A percentile compares a stretch with the other conserved stretches of the same genome.
phyloP scores from a whole-genome alignment of 2,113 vertebrate species.

The human (Homo sapiens) region DNA sequence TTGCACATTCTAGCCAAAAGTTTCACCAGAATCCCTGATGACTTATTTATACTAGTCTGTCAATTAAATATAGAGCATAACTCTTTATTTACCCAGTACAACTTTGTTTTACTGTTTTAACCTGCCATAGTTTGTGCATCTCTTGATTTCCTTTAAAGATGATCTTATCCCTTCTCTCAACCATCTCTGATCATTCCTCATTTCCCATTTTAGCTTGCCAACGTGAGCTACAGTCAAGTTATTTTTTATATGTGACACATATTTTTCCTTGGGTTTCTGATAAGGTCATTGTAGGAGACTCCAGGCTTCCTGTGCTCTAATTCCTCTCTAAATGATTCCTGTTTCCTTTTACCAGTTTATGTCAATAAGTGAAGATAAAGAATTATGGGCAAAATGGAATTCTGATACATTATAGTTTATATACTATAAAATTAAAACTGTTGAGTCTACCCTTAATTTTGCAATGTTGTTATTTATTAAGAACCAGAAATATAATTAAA shows the following conservation, averaged over 20 bases:
- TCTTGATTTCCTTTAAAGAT: neutral
- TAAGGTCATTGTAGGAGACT: constrained; percentile 8
- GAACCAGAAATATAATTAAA: neutral
- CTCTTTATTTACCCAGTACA: constrained; percentile 5
- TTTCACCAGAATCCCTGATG: constrained; percentile 59
- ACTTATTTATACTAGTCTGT: constrained; percentile 57
- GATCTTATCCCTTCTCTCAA: neutral
- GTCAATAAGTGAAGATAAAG: neutral
- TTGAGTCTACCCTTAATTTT: neutral
- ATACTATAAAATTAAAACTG: neutral
- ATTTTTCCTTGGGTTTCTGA: constrained; percentile 52
- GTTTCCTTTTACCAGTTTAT: constrained; percentile 48
- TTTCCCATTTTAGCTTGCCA: constrained; percentile 22
- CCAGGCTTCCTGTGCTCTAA: constrained; percentile 45
- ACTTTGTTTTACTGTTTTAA: neutral
- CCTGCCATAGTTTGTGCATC: neutral
- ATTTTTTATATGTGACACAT: constrained; percentile 5
- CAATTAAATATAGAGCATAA: constrained; percentile 40
- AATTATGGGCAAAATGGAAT: neutral
- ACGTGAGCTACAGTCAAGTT: neutral
- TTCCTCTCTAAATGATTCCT: constrained; percentile 9
- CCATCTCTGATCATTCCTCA: neutral
- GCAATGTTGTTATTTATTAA: neutral
- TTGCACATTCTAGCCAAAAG: constrained; percentile 54
- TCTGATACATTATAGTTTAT: neutral